These are phyloP conservation scores for Apis cerana DNA, from an alignment of 1,140 invertebrate species.

Conservation along the genomic window DNA sequence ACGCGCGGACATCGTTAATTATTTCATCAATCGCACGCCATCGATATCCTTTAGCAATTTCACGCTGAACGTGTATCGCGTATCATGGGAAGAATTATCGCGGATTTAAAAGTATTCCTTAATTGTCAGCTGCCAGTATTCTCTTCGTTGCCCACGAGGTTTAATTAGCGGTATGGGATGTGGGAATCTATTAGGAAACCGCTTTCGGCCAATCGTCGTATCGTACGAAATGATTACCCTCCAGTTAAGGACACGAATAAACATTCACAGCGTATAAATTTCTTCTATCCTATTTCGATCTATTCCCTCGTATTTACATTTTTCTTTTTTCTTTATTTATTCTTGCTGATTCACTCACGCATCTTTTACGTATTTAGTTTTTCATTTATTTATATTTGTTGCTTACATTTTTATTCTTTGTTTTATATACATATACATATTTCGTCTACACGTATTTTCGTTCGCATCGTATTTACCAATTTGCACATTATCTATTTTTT, in stretches of 20 bases:
- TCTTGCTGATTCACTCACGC: too few species aligned
- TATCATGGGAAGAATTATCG: background rate
- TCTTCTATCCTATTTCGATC: background rate
- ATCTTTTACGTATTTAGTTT: too few species aligned
- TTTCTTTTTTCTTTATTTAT: background rate
- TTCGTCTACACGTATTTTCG: background rate
- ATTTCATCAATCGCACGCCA: conserved; percentile 25
- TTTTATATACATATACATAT: background rate
- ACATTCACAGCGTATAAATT: background rate
- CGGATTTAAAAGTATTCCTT: background rate
- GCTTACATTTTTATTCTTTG: background rate
- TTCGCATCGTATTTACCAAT: background rate
- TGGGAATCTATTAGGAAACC: background rate
- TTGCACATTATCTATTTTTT: too few species aligned
- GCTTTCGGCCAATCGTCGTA: background rate
- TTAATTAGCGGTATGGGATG: background rate
- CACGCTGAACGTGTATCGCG: too few species aligned
- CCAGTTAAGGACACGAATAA: background rate
- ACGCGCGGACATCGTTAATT: conserved; percentile 29
- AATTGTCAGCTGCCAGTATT: background rate
- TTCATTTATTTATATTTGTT: background rate
- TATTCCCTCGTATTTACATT: too few species aligned
- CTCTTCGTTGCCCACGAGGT: background rate
- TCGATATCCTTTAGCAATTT: conserved; percentile 15
- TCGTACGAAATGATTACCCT: background rate